phyloP scores from a whole-genome alignment of 2,797 vertebrate species.

The Streptopelia turtur region DNA sequence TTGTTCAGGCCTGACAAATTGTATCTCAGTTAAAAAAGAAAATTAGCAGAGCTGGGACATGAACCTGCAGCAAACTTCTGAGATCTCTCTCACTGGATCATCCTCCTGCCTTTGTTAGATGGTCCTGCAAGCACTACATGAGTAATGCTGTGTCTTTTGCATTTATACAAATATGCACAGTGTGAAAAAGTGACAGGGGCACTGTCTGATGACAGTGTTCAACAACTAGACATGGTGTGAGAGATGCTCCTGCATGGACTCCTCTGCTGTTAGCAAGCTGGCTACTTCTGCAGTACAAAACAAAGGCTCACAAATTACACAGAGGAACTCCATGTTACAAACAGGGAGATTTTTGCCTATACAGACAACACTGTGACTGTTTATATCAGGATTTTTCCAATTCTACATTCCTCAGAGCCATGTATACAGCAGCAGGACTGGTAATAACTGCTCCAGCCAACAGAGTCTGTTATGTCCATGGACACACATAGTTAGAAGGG shows the following conservation, averaged over 20 bases:
- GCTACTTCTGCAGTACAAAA: neutral
- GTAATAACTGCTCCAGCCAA: neutral
- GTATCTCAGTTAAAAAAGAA: neutral
- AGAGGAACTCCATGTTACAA: neutral
- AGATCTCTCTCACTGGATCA: neutral
- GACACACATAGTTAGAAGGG: neutral
- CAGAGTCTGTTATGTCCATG: neutral
- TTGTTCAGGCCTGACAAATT: neutral
- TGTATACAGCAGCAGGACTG: neutral
- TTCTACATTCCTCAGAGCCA: neutral
- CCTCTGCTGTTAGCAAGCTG: neutral
- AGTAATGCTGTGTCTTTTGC: neutral
- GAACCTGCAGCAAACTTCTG: neutral
- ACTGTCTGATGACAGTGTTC: neutral
- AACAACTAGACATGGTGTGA: neutral
- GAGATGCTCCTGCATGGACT: neutral
- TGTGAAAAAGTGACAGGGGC: neutral
- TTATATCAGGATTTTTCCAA: neutral
- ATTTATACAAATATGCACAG: neutral
- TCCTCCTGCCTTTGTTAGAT: neutral
- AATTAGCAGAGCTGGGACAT: fast-evolving
- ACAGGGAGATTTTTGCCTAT: neutral
- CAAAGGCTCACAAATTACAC: neutral
- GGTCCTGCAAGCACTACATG: neutral
- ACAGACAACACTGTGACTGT: neutral